phyloP scores from a whole-genome alignment of 35 echinoderm and acorn worm species.

The Acanthaster planci region DNA sequence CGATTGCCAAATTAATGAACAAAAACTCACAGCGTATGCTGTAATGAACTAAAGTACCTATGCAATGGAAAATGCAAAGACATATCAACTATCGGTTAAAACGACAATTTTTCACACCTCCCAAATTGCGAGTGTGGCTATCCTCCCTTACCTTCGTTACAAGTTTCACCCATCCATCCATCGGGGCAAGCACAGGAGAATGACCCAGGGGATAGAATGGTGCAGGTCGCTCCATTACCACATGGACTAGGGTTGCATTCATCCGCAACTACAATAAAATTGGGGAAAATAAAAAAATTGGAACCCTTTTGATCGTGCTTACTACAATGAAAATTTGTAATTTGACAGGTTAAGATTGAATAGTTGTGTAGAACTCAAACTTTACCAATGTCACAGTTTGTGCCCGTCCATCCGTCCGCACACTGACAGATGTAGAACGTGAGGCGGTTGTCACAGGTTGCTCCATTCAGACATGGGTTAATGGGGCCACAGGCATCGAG shows the following conservation, averaged over 20 bases:
- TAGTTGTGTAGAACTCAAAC: not conserved
- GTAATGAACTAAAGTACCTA: too few relatives aligned
- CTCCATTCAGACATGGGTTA: slow-evolving; percentile 25
- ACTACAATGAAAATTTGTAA: too few relatives aligned
- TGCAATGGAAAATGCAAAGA: too few relatives aligned
- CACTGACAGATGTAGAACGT: slow-evolving; percentile 20
- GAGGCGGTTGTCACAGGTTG: slow-evolving; percentile 16
- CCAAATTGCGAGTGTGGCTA: too few relatives aligned
- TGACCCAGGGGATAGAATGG: not conserved
- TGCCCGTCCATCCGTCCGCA: slow-evolving; percentile 1
- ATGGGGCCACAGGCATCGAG: not conserved
- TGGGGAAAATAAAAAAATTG: too few relatives aligned
- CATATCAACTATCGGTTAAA: too few relatives aligned
- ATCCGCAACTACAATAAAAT: slow-evolving; percentile 13
- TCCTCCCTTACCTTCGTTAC: slow-evolving; percentile 21
- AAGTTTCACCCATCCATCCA: slow-evolving; percentile 51
- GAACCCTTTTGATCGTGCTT: too few relatives aligned
- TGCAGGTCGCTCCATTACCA: slow-evolving; percentile 48
- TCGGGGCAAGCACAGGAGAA: slow-evolving; percentile 32
- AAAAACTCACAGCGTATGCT: too few relatives aligned
- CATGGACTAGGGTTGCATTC: slow-evolving; percentile 57
- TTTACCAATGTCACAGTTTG: slow-evolving; percentile 22
- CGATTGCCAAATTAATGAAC: too few relatives aligned
- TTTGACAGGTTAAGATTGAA: too few relatives aligned
- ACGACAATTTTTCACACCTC: too few relatives aligned